Conservation (phyloP, 2,888 invertebrate genomes). For the Oscheius sp. region DNA sequence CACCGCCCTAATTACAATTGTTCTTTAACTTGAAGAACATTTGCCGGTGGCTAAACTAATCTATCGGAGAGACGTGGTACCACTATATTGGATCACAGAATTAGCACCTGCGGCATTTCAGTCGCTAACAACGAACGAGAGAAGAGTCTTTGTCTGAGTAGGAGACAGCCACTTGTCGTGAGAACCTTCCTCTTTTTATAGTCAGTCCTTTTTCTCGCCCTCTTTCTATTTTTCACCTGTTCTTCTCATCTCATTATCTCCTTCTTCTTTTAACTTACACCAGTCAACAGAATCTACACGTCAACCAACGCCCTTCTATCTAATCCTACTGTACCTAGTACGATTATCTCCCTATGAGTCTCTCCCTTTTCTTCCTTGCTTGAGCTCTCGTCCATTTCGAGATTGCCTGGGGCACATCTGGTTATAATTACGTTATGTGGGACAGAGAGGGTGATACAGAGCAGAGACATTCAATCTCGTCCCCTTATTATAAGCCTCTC, state of each 20-base stretch:
- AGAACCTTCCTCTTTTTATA: background rate
- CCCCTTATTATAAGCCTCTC: conserved; percentile 20
- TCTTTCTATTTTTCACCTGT: conserved; percentile 1
- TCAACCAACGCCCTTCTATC: too few species aligned
- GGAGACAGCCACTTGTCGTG: too few species aligned
- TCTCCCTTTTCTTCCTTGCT: background rate
- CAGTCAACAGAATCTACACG: too few species aligned
- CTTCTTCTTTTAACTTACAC: background rate
- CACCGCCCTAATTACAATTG: background rate
- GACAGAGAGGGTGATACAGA: conserved; percentile 6
- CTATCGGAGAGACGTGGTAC: background rate
- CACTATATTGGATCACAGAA: background rate
- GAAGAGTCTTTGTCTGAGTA: too few species aligned
- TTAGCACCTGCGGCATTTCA: background rate
- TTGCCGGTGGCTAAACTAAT: background rate
- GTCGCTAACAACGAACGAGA: too few species aligned
- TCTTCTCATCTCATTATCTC: background rate
- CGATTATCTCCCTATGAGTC: background rate
- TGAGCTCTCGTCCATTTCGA: conserved; percentile 7
- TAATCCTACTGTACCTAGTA: too few species aligned
- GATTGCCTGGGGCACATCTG: conserved; percentile 45
- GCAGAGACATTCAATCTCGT: conserved; percentile 11
- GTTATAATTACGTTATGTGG: conserved; percentile 46
- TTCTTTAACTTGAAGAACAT: background rate
- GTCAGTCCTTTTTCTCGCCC: background rate